Evolutionary conservation across 2,113 vertebrate species (phyloP), one percentile per base, ranked within the genome.

Genomic region (Perca fluviatilis): DNA sequence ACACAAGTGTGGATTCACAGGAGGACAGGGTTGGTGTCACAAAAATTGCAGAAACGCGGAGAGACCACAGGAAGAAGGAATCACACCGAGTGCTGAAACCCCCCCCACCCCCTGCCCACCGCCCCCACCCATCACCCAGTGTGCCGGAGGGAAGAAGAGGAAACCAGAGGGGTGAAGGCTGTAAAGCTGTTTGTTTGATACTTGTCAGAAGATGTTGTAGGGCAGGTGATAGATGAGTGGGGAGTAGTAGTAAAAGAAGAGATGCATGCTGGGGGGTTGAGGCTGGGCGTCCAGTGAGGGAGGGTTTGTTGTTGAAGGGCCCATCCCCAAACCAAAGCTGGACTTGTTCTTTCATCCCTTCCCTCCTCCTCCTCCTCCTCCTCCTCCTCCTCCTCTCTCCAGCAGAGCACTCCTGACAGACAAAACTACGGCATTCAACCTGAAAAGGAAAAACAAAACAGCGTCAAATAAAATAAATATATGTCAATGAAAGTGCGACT

Each of bases 251-350:
- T 79, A 74, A 64, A 85, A 85, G 87, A 83, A 91, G 86, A 91
- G 90, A 82, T 84, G 91, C 92, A 92, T 94, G 94, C 94, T 93
- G 89, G 92, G 40, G 89, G 73, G 60, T 66, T 65, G 81, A 87
- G 72, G 75, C 74, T 15, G 60, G 63, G 71, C 21, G 57, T 86
- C 90, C 82, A 82, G 85, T 78, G 82, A 79, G 67, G 84, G 87
- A 76, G 81, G 91, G 76, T 82, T 84, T 81, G 88, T 68, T 73
- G 68, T 47, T 47, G 75, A 58, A 76, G 64, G 77, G 80, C 46
- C 60, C 33, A 69, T 77, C 76, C 69, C 79, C 36, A 68, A 79
- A 77, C 12, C 30, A 65, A 90, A 87, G 72, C 82, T 89, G 89
- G 83, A 87, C 80, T 68, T 83, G 77, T 84, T 84, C 76, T 84